Base-by-base conservation (phyloP, 2,113 vertebrate genomes). In the Takifugu bimaculatus region DNA sequence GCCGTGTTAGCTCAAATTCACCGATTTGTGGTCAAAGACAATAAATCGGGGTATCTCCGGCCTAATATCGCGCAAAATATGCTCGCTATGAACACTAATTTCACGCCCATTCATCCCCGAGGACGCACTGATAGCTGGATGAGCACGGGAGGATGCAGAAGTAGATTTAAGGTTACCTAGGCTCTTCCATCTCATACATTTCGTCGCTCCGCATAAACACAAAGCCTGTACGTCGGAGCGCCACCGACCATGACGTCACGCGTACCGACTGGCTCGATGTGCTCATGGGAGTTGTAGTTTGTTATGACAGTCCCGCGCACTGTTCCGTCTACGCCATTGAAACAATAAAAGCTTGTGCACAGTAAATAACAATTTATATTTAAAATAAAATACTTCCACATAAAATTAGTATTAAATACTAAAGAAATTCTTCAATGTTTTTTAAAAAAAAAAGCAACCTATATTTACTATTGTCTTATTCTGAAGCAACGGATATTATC, bases 211-310 rank as follows among this genome's bases (percentile, higher is more conserved):
- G 63, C 52, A n/a, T 2, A 28, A 25, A 14, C 81, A 89, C 84
- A 89, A 89, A 87, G 82, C 72, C 42, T 55, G 20, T 63, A 56
- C 54, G 0, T 61, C 71, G 39, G 7, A 35, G 78, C 64, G 26
- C 77, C 80, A 70, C 76, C 65, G 57, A 28, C 0, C 15, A 9
- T 81, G 77, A 87, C 85, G 86, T 90, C 79, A 88, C 45, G 9
- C 1, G 7, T n/a, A 26, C 69, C 25, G 25, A 26, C 0, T 0
- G 0, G 20, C n/a, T 25, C 25, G 6, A n/a, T 48, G 4, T 13
- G 57, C 7, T 75, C 28, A 57, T 74, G 87, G 88, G 82, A 86
- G 11, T 44, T 82, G 84, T 79, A n/a, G 78, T 84, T 70, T 68
- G 60, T 15, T 5, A 15, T 48, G 6, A 20, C 20, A 20, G 20